Conservation (phyloP, 2,797 vertebrate genomes). For the Chloroceryle inda region DNA sequence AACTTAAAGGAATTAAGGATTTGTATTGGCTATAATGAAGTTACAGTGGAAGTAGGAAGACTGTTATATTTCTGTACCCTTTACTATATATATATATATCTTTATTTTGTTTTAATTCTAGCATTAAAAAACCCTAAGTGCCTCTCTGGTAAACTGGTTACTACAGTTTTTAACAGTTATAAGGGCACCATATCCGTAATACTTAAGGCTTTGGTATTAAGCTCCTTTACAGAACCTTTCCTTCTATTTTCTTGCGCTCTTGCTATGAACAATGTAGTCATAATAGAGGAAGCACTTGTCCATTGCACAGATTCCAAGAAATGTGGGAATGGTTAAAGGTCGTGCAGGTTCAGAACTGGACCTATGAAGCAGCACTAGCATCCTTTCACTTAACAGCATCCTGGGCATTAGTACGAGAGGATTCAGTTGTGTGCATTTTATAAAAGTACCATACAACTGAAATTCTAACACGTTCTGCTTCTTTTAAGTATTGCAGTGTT, state of each 20-base stretch:
- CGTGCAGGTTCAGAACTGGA: neutral
- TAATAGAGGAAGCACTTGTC: neutral
- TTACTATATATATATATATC: neutral
- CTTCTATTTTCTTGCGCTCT: neutral
- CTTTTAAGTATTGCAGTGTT: conserved; percentile 26
- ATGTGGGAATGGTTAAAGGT: neutral
- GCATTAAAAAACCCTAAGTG: neutral
- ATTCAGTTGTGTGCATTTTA: neutral
- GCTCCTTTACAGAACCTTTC: neutral
- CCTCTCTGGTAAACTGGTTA: neutral
- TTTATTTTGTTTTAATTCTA: neutral
- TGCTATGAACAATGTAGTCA: neutral
- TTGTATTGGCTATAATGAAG: neutral
- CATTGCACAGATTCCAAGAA: neutral
- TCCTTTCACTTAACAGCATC: neutral
- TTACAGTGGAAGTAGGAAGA: neutral
- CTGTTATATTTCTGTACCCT: neutral
- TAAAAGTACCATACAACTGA: conserved; percentile 23
- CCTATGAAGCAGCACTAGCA: neutral
- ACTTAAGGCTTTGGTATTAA: neutral
- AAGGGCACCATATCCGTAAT: neutral
- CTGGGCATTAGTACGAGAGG: neutral
- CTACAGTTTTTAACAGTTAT: neutral
- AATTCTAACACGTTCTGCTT: conserved; percentile 34
- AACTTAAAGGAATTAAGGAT: neutral